phyloP scores from a whole-genome alignment of 1,140 invertebrate genomes.

The Temnothorax longispinosus region DNA sequence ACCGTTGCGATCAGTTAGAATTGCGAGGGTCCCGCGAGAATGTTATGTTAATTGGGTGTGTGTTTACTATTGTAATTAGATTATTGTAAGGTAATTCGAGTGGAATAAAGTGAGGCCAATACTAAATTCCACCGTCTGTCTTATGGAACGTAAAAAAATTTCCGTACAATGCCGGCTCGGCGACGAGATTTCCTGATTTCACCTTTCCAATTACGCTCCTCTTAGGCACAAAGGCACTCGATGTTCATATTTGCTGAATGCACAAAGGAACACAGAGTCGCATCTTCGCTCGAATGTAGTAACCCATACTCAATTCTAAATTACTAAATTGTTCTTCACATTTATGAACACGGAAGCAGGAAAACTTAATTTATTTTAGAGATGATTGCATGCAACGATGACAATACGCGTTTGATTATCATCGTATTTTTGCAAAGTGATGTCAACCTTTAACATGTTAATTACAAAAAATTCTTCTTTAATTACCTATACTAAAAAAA shows the following conservation, averaged over 20 bases:
- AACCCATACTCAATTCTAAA: constrained; percentile 26
- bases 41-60: constrained; percentile 59
- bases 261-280: neutral
- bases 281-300: neutral
- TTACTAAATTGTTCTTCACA: constrained; percentile 39
- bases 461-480: neutral
- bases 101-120: constrained; percentile 67
- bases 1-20: constrained; percentile 15
- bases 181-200: constrained; percentile 43
- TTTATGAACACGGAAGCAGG: neutral
- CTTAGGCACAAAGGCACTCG: neutral
- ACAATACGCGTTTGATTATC: neutral
- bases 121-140: constrained; percentile 25
- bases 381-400: neutral
- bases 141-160: neutral
- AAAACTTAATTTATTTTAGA: neutral
- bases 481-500: neutral
- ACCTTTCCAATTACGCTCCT: constrained; percentile 35
- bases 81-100: constrained; percentile 68
- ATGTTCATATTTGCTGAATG: neutral
- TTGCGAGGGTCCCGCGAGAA: constrained; percentile 31
- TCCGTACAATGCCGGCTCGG: neutral
- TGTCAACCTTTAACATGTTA: neutral
- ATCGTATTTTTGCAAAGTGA: neutral
- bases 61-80: constrained; percentile 68